Conservation (phyloP, 2,797 vertebrate genomes). For the Brachymystax lenok region DNA sequence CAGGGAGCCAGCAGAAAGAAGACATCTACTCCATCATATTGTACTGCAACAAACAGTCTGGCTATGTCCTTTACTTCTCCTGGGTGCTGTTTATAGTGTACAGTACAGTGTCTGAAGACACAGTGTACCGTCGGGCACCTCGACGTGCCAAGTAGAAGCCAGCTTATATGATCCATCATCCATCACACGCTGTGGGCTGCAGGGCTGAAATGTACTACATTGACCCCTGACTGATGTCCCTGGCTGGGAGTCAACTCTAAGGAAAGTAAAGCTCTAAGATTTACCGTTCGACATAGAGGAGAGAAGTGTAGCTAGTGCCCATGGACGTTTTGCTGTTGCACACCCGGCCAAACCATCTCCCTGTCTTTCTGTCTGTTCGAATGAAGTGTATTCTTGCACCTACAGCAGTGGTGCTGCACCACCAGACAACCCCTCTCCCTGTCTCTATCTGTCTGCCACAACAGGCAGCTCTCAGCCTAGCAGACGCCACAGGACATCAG, state of each 20-base stretch:
- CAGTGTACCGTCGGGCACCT: not conserved
- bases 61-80: not conserved
- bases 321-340: not conserved
- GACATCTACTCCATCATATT: not conserved
- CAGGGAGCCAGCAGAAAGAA: not conserved
- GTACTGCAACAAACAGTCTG: not conserved
- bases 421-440: too few species aligned
- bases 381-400: too few species aligned
- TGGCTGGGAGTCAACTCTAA: not conserved
- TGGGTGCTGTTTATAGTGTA: not conserved
- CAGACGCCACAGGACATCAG: slow-evolving; percentile 53
- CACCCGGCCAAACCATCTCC: not conserved
- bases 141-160: not conserved
- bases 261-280: not conserved
- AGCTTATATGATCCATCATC: not conserved
- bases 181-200: not conserved
- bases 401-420: too few species aligned
- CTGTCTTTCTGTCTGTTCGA: too few species aligned
- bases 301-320: not conserved
- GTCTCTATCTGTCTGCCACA: too few species aligned
- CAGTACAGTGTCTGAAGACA: not conserved
- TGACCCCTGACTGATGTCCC: not conserved
- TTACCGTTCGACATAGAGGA: not conserved
- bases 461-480: not conserved
- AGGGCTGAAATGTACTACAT: not conserved